A percentile compares a stretch with the other conserved stretches of the same genome.
Evolutionary conservation across 1,140 invertebrate species (phyloP).

Genomic region (Laupala kohalensis): DNA sequence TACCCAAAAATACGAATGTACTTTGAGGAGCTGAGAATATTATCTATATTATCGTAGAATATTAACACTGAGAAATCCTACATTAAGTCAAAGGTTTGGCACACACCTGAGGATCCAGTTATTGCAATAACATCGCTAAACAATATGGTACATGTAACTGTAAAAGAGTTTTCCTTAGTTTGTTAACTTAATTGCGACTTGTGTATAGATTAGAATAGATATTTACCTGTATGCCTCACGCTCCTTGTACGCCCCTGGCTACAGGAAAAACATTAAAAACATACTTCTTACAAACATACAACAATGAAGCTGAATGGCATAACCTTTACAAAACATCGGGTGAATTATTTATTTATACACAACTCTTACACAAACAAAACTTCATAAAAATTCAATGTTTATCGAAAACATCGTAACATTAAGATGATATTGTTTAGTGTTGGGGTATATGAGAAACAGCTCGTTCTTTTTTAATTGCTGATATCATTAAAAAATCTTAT

Average conservation of each 20-base stretch:
- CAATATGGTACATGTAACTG: too few relatives aligned
- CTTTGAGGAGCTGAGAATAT: neutral
- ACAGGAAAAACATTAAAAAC: neutral
- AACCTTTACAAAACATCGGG: neutral
- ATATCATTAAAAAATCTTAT: neutral
- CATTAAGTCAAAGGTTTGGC: neutral
- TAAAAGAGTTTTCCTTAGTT: too few relatives aligned
- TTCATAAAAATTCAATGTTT: neutral
- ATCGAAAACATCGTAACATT: neutral
- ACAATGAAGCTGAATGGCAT: neutral
- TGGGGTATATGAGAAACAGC: too few relatives aligned
- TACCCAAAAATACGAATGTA: neutral
- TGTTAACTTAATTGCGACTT: too few relatives aligned
- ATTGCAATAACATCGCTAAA: too few relatives aligned
- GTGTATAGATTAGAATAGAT: too few relatives aligned
- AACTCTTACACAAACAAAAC: neutral
- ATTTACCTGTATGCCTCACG: too few relatives aligned
- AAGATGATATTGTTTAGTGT: too few relatives aligned
- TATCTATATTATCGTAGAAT: neutral
- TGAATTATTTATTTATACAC: neutral
- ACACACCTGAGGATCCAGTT: neutral
- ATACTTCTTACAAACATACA: neutral
- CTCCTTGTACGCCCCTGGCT: neutral
- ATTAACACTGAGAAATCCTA: too few relatives aligned
- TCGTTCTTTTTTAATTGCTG: too few relatives aligned